A percentile compares a stretch with the other conserved stretches of the same genome.
Evolutionary conservation across 2,113 vertebrate species (phyloP).

Genomic region (Plotosus lineatus): DNA sequence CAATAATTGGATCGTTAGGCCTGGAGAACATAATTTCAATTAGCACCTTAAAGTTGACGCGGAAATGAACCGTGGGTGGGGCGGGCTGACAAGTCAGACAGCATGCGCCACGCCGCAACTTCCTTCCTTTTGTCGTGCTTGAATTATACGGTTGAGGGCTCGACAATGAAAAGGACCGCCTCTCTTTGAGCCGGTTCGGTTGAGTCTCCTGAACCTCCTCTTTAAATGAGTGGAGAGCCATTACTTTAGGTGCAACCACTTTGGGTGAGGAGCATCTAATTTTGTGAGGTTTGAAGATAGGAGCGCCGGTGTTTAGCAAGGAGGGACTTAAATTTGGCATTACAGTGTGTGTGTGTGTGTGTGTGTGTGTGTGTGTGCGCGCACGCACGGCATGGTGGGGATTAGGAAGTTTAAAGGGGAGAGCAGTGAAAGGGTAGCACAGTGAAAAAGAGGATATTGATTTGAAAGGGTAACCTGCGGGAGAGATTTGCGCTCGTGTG

Average conservation of each 20-base stretch:
- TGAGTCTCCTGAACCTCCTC: slow-evolving; percentile 39
- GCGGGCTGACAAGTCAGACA: not conserved
- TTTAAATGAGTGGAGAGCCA: slow-evolving; percentile 15
- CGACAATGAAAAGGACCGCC: not conserved
- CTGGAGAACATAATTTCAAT: slow-evolving; percentile 59
- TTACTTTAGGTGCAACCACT: slow-evolving; percentile 33
- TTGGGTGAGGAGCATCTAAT: slow-evolving; percentile 28
- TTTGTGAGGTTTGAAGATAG: slow-evolving; percentile 5
- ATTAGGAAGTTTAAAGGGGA: slow-evolving; percentile 26
- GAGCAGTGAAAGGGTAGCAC: slow-evolving; percentile 1
- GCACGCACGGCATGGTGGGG: not conserved
- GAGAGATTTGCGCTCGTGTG: not conserved
- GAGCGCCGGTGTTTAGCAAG: not conserved
- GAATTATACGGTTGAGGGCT: slow-evolving; percentile 17
- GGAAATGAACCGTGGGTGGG: slow-evolving; percentile 19
- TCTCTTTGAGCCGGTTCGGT: not conserved
- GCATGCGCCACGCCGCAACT: not conserved
- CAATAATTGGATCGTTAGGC: slow-evolving; percentile 61
- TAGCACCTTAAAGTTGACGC: slow-evolving; percentile 52
- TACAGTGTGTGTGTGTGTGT: not conserved
- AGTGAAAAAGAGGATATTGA: slow-evolving; percentile 32
- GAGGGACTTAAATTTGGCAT: not conserved
- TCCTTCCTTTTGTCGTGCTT: slow-evolving; percentile 25
- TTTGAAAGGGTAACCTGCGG: slow-evolving; percentile 15
- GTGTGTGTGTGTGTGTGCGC: not conserved